A percentile compares a stretch with the other conserved stretches of the same genome.
Evolutionary conservation across 2,797 vertebrate species (phyloP).

Genomic region (Ctenochaetus hawaiiensis): DNA sequence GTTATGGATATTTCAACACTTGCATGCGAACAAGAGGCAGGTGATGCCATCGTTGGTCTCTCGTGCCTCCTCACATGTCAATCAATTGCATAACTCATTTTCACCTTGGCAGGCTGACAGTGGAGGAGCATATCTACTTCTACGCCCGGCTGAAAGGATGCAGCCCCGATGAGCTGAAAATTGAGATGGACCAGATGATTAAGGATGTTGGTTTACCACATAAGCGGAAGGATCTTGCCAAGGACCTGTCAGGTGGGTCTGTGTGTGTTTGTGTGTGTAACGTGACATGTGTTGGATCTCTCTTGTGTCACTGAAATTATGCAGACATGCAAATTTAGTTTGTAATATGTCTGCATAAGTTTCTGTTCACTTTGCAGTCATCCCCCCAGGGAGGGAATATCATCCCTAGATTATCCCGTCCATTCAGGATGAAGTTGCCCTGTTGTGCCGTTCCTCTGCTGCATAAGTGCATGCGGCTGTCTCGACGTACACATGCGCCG

Average conservation of each 20-base stretch:
- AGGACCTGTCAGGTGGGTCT: conserved; percentile 93
- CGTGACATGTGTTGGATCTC: conserved; percentile 14
- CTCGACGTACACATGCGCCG: conserved; percentile 24
- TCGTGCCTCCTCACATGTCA: neutral
- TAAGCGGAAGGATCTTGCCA: conserved; percentile 93
- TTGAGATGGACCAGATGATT: conserved; percentile 95
- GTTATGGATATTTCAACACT: conserved; percentile 4
- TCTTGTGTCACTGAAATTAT: conserved; percentile 22
- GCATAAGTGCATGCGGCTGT: conserved; percentile 12
- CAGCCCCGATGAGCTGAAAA: conserved; percentile 87
- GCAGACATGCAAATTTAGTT: conserved; percentile 35
- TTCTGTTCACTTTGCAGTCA: neutral
- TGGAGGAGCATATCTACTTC: conserved; percentile 99
- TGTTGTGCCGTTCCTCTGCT: neutral
- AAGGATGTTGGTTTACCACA: conserved; percentile 93
- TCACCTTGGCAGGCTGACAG: conserved; percentile 89
- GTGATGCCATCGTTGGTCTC: conserved; percentile 7
- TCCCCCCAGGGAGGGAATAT: conserved; percentile 44
- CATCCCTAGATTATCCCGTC: conserved; percentile 49
- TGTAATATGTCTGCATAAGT: conserved; percentile 4
- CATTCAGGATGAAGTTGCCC: conserved; percentile 24
- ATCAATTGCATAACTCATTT: conserved; percentile 18
- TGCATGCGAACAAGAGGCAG: conserved; percentile 6
- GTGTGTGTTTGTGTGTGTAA: neutral
- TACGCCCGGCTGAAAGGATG: conserved; percentile 94